Percentiles rank a stretch among this genome's conserved stretches.
phyloP scores from a whole-genome alignment of 2,113 vertebrate genomes.

The Carassius auratus region DNA sequence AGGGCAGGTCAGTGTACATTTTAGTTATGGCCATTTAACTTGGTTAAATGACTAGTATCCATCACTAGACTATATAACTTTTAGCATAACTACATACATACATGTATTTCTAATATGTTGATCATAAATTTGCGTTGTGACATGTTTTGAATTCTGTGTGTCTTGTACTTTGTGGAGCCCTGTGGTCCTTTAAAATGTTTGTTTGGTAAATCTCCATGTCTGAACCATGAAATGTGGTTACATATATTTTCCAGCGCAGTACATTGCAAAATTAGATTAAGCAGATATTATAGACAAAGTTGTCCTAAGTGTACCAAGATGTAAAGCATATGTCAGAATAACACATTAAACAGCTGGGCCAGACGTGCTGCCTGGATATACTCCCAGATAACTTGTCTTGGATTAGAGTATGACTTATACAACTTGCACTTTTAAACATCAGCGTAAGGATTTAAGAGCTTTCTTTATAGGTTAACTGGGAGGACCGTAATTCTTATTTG shows the following conservation, averaged over 20 bases:
- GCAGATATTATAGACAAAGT: not conserved
- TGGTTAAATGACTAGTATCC: not conserved
- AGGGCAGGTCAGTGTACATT: not conserved
- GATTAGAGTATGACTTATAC: not conserved
- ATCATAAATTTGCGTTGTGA: not conserved
- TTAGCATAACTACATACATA: not conserved
- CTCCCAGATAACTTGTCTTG: not conserved
- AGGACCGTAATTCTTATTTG: conserved; percentile 2
- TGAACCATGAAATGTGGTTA: not conserved
- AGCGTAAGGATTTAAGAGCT: conserved; percentile 20
- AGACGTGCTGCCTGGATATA: not conserved
- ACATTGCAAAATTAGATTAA: not conserved
- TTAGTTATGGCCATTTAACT: not conserved
- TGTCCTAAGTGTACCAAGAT: not conserved
- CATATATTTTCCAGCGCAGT: conserved; percentile 19
- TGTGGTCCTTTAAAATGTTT: not conserved
- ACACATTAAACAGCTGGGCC: conserved; percentile 35
- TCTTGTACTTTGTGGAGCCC: conserved; percentile 10
- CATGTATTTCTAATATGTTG: not conserved
- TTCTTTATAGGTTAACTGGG: conserved; percentile 5
- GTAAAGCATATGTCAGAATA: conserved; percentile 36
- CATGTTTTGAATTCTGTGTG: not conserved
- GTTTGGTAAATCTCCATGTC: not conserved
- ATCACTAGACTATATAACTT: not conserved
- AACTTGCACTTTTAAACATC: conserved; percentile 8